Percentiles rank a stretch among this genome's conserved stretches.
Conservation (phyloP, 1,140 invertebrate genomes). For the Brachionus manjavacas region DNA sequence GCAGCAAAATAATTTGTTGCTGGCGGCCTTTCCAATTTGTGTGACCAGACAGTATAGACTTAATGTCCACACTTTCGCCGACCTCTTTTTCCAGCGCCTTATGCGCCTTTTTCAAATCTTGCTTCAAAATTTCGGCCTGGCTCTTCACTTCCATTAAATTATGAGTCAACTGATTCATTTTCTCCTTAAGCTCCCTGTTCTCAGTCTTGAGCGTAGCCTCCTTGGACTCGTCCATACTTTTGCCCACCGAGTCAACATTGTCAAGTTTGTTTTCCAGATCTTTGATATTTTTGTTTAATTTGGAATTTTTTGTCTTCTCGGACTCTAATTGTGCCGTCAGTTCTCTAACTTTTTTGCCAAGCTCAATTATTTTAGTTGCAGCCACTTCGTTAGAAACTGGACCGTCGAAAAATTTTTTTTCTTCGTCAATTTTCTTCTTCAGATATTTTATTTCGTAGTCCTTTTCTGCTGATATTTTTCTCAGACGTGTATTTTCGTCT, state of each 20-base stretch:
- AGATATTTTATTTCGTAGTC: slow-evolving; percentile 56
- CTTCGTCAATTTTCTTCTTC: slow-evolving; percentile 53
- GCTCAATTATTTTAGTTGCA: slow-evolving; percentile 56
- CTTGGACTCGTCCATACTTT: slow-evolving; percentile 43
- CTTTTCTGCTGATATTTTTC: slow-evolving; percentile 54
- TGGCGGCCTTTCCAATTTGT: slow-evolving; percentile 54
- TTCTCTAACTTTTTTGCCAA: slow-evolving; percentile 56
- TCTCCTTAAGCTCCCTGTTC: slow-evolving; percentile 43
- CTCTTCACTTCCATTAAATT: slow-evolving; percentile 55
- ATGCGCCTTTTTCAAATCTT: slow-evolving; percentile 53
- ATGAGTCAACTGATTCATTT: slow-evolving; percentile 50
- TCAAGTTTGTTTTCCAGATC: slow-evolving; percentile 48
- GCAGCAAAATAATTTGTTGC: slow-evolving; percentile 53
- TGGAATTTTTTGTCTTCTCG: slow-evolving; percentile 53
- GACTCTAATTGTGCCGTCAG: slow-evolving; percentile 53
- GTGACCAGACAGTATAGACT: slow-evolving; percentile 48
- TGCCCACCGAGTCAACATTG: slow-evolving; percentile 22
- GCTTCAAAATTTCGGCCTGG: slow-evolving; percentile 50
- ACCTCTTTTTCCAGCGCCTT: slow-evolving; percentile 55
- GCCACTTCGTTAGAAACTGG: slow-evolving; percentile 48
- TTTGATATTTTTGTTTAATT: slow-evolving; percentile 52
- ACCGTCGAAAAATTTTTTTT: slow-evolving; percentile 45
- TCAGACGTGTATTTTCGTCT: slow-evolving; percentile 57
- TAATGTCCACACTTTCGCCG: slow-evolving; percentile 54
- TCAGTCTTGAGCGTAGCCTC: background rate